Evolutionary conservation across 2,888 invertebrate genomes (phyloP), one percentile per base, ranked within the genome.

Genomic region (Stratiomys singularior): DNA sequence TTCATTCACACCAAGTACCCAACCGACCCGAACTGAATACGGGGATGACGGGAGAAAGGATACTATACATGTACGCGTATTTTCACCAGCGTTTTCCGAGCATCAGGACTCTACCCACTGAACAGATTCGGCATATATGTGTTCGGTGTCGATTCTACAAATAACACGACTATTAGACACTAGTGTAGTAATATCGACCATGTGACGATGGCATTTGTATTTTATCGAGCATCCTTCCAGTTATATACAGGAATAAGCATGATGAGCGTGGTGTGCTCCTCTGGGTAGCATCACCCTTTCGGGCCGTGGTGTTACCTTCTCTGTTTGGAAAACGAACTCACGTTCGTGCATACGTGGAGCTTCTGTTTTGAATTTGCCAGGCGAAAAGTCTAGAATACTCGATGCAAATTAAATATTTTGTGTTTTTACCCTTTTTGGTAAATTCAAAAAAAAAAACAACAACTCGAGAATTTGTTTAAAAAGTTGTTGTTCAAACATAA

Each of bases 111-210:
- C 18, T 15, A 1, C 23, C n/a, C 25, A 25, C 46, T 30, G 15
- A 25, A 46, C 69, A 25, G 46, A 69, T 69, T 69, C 23, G 9
- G 23, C 46, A n/a, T 4, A 47, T 37, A 3, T 72, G 71, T 74
- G 60, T 23, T 60, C 58, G 21, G 25, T 21, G 58, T 0, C 58
- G 46, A 74, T 74, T 60, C 74, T 74, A 58, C 30, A 37, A 74
- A 58, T 37, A 56, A 56, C 72, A 58, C 11, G 15, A 58, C 58
- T 58, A 74, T 60, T 58, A 58, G 52, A 60, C 28, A 23, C 58
- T 21, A 30, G 79, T 76, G 72, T 79, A 79, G 78, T 77, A 79
- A 79, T 74, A 79, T 72, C 66, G 77, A 76, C 52, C 79, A 76
- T 79, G 77, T 74, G 71, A 76, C 66, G 76, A 78, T 76, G 60